phyloP scores from a whole-genome alignment of 2,797 vertebrate species.

The Poliocrania exsul region DNA sequence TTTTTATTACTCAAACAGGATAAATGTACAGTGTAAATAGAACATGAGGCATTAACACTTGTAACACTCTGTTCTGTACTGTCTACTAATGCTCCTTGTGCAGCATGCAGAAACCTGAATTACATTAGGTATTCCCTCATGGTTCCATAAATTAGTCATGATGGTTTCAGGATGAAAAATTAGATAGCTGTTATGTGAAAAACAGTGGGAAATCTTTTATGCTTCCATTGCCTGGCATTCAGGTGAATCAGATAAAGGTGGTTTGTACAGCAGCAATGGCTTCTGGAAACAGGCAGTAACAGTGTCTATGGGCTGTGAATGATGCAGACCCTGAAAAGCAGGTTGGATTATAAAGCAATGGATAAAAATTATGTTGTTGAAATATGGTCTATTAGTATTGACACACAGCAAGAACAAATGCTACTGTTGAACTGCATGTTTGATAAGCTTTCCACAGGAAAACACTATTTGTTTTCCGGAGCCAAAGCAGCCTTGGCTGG shows the following conservation, averaged over 20 bases:
- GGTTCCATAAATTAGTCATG: conserved; percentile 64
- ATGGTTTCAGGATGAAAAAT: conserved; percentile 50
- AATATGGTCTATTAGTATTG: conserved; percentile 56
- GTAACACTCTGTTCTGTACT: not conserved
- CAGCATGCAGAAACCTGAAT: conserved; percentile 47
- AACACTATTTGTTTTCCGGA: conserved; percentile 26
- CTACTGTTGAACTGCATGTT: not conserved
- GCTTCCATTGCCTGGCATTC: conserved; percentile 38
- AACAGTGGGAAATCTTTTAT: conserved; percentile 10
- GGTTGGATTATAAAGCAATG: conserved; percentile 36
- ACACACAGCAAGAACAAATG: conserved; percentile 40
- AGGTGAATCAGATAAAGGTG: conserved; percentile 12
- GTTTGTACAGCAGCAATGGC: conserved; percentile 15
- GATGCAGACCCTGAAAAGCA: conserved; percentile 12
- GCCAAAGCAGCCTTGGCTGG: not conserved
- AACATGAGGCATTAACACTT: conserved; percentile 52
- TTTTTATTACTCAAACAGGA: conserved; percentile 39
- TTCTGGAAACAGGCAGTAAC: not conserved
- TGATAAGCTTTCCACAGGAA: conserved; percentile 39
- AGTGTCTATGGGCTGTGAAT: not conserved
- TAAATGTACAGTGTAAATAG: conserved; percentile 47
- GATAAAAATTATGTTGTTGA: conserved; percentile 59
- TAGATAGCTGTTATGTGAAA: conserved; percentile 40
- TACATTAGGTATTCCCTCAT: conserved; percentile 44
- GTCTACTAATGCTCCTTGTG: not conserved